Evolutionary conservation across 2,113 vertebrate species (phyloP), one percentile per base, ranked within the genome.

Genomic region (Myxocyprinus asiaticus): DNA sequence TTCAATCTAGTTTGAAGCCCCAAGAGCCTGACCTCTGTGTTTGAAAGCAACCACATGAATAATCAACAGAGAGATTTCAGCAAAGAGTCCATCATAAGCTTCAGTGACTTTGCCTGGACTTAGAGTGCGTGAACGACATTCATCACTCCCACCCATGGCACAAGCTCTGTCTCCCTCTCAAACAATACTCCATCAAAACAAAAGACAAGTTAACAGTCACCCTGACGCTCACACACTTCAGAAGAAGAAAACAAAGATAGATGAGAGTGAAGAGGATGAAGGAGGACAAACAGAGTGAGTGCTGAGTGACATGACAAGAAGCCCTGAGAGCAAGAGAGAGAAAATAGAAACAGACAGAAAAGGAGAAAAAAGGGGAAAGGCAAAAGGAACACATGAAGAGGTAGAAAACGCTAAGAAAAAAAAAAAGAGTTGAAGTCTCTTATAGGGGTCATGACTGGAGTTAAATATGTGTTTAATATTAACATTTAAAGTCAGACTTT

Each of bases 111-210:
- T 63, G 61, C 61, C 73, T 48, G 62, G 73, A 76, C 59, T 43
- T 62, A 76, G 62, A 53, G 73, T 65, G 73, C 73, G 73, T 55
- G 62, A 65, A 65, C 73, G 73, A 65, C 73, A 76, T 65, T 62
- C 73, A 55, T 76, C 73, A 65, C 72, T 75, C 72, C 58, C 59
- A 51, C 72, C 72, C 72, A 63, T 61, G 11, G 59, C 48, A 55
- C 73, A 48, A 65, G 53, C 73, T 74, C 71, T 74, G 71, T 74
- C 71, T 74, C 44, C 71, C n/a, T 14, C 71, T 74, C 71, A 74
- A 74, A 74, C 71, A 74, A 74, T 15, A 65, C 73, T 76, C 61
- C 73, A 76, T 76, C 73, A 76, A 76, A 76, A 76, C 73, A 15
- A n/a, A n/a, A 63, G 73, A 76, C 73, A 76, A 65, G 73, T 64